Conservation (phyloP, 2,113 vertebrate species). For the Gobio gobio region DNA sequence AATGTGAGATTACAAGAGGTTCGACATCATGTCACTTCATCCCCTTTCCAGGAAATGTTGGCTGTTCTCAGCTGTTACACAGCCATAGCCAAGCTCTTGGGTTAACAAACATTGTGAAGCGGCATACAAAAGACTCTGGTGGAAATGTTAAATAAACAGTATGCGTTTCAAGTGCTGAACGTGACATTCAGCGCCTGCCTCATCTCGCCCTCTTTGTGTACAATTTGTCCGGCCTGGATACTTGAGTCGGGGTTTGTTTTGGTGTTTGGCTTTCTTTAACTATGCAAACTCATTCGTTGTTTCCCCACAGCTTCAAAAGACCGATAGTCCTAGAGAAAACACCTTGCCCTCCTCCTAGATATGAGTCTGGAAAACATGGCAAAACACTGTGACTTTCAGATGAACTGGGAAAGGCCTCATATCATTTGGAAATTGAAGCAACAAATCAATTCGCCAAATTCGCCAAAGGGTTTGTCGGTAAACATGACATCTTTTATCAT, state of each 20-base stretch:
- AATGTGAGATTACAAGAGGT: slow-evolving; percentile 45
- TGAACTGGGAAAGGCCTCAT: slow-evolving; percentile 20
- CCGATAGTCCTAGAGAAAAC: slow-evolving; percentile 1
- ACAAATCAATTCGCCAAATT: slow-evolving; percentile 2
- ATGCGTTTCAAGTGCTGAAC: slow-evolving; percentile 9
- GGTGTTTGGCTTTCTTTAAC: slow-evolving; percentile 53
- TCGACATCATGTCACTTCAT: slow-evolving; percentile 43
- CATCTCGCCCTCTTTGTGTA: slow-evolving; percentile 14
- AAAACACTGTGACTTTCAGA: slow-evolving; percentile 30
- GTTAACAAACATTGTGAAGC: slow-evolving; percentile 42
- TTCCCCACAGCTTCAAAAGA: slow-evolving; percentile 8
- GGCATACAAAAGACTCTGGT: slow-evolving; percentile 11
- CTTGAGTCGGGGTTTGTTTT: slow-evolving; percentile 47
- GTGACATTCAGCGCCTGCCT: slow-evolving; percentile 31
- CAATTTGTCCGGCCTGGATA: not conserved
- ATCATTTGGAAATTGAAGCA: not conserved
- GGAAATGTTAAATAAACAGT: slow-evolving; percentile 33
- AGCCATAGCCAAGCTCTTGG: slow-evolving; percentile 17
- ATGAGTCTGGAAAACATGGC: slow-evolving; percentile 41
- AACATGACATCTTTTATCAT: not conserved
- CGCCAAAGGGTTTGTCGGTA: not conserved
- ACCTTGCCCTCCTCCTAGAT: not conserved
- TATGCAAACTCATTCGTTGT: slow-evolving; percentile 47
- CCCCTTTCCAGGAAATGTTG: slow-evolving; percentile 53
- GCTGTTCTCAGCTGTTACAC: slow-evolving; percentile 38